Percentiles rank a stretch among this genome's conserved stretches.
These are phyloP conservation scores for Gorsachius magnificus DNA, from an alignment of 2,797 vertebrate species.

Conservation along the genomic window DNA sequence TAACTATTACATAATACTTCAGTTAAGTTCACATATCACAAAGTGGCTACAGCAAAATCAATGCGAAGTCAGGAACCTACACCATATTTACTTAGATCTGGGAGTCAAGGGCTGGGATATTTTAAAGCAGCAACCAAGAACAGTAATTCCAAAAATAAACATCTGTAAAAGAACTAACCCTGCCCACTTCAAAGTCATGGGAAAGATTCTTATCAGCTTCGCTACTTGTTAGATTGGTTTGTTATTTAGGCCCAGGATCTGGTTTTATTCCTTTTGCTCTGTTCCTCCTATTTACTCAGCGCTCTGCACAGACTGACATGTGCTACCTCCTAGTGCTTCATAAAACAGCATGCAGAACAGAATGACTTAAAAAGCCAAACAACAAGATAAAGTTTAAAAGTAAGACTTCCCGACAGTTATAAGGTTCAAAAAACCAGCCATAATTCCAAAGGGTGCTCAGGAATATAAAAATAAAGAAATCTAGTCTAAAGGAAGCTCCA, in stretches of 20 bases:
- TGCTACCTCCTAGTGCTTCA: not conserved
- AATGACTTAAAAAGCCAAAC: not conserved
- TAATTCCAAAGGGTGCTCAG: not conserved
- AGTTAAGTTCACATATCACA: not conserved
- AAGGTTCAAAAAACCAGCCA: not conserved
- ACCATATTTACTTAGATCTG: not conserved
- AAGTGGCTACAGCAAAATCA: not conserved
- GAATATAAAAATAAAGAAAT: not conserved
- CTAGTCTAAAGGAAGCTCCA: not conserved
- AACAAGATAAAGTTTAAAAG: not conserved
- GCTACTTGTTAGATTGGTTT: not conserved
- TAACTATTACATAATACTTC: not conserved
- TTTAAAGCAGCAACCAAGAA: not conserved
- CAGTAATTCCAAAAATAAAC: not conserved
- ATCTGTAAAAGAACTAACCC: not conserved
- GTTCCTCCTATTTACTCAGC: not conserved
- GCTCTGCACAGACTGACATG: not conserved
- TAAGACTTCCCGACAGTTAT: not conserved
- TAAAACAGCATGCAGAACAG: not conserved
- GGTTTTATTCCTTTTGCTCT: not conserved
- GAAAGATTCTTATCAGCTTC: not conserved
- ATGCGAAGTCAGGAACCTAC: not conserved
- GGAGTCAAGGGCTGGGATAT: not conserved
- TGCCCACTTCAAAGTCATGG: not conserved
- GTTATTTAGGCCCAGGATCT: not conserved